Conservation (phyloP, 2,113 vertebrate genomes). For the Trochalopteron elliotii region DNA sequence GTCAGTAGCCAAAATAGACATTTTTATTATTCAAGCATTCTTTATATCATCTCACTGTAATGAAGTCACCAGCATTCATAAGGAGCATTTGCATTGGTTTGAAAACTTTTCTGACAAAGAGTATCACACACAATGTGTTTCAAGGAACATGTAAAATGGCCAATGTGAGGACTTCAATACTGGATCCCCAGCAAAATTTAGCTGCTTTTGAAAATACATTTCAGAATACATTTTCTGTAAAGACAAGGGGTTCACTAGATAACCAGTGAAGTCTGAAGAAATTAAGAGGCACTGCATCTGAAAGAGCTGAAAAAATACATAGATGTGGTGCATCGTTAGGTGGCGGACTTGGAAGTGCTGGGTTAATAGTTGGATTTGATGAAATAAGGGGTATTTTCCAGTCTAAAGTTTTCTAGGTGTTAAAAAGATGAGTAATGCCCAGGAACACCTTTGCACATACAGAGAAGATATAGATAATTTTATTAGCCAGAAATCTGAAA, state of each 20-base stretch:
- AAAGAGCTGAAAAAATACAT: background rate
- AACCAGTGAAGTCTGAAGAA: background rate
- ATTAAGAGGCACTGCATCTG: background rate
- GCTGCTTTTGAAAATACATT: background rate
- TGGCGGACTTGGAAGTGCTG: background rate
- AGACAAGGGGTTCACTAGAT: background rate
- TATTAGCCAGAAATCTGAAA: background rate
- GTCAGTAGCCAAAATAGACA: background rate
- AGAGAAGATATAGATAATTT: background rate
- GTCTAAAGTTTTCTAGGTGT: background rate
- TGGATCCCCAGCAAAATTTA: background rate
- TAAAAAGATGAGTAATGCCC: background rate
- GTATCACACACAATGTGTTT: accelerated
- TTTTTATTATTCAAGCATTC: background rate
- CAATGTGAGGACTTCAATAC: background rate
- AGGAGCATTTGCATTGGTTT: background rate
- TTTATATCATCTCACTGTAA: background rate
- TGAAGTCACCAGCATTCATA: background rate
- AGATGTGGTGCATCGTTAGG: background rate
- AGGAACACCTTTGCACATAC: background rate
- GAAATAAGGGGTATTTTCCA: background rate
- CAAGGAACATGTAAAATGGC: background rate
- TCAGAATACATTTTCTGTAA: background rate
- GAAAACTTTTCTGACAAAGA: background rate
- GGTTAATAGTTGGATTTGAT: background rate